phyloP scores from a whole-genome alignment of 2,797 vertebrate genomes.

The Austrolebias charrua region DNA sequence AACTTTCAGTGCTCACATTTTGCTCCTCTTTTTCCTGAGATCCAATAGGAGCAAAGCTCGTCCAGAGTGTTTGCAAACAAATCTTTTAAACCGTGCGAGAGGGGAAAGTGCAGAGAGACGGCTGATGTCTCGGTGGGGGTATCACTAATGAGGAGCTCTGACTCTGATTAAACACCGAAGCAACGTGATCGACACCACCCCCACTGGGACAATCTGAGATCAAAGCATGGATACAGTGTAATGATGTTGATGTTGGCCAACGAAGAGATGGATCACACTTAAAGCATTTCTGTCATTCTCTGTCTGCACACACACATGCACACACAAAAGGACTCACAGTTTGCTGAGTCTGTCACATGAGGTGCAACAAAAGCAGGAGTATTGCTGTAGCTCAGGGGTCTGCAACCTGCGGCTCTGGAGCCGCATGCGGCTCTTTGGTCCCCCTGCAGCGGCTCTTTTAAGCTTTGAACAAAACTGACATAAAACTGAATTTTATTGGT shows the following conservation, averaged over 20 bases:
- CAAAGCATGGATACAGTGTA: constrained; percentile 44
- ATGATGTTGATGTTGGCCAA: constrained; percentile 59
- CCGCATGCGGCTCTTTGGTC: too few relatives aligned
- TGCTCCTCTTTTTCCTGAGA: background rate
- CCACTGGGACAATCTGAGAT: constrained; percentile 55
- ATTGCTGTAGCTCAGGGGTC: too few relatives aligned
- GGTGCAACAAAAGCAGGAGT: constrained; percentile 13
- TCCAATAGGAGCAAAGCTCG: constrained; percentile 27
- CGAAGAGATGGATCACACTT: constrained; percentile 19
- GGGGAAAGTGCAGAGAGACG: constrained; percentile 16
- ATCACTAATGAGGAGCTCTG: constrained; percentile 58
- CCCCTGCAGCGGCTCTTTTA: too few relatives aligned
- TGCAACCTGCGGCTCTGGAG: too few relatives aligned
- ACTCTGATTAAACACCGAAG: constrained; percentile 55
- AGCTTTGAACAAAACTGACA: too few relatives aligned
- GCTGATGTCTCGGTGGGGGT: constrained; percentile 57
- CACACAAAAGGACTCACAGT: constrained; percentile 5
- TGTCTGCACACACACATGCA: background rate
- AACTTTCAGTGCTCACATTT: constrained; percentile 14
- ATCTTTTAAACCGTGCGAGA: constrained; percentile 14
- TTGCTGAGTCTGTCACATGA: constrained; percentile 22
- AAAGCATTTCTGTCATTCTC: constrained; percentile 21
- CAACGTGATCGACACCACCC: constrained; percentile 60
- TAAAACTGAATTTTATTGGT: too few relatives aligned
- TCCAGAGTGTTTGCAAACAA: constrained; percentile 45